Conservation (phyloP, 2,113 vertebrate species). For the Phylloscopus whistleri region DNA sequence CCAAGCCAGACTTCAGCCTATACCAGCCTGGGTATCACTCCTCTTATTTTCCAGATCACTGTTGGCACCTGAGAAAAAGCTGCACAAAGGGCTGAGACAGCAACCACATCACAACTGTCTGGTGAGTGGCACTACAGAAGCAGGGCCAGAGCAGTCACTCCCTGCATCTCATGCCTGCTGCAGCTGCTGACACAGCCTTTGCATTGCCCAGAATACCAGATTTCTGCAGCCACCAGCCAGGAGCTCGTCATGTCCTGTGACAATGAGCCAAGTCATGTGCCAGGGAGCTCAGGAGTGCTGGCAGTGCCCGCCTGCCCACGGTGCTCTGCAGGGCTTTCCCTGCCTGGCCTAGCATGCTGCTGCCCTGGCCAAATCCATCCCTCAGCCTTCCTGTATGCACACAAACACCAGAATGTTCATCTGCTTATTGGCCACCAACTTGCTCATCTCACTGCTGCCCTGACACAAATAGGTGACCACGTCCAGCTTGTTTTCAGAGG, state of each 20-base stretch:
- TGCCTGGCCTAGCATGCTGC: rapidly evolving
- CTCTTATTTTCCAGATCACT: neutral
- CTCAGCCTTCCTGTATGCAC: neutral
- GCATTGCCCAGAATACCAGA: neutral
- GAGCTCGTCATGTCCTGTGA: neutral
- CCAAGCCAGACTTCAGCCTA: neutral
- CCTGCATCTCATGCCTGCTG: rapidly evolving
- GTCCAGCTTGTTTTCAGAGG: neutral
- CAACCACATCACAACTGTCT: neutral
- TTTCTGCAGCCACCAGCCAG: neutral
- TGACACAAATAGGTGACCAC: neutral
- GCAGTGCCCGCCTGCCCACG: rapidly evolving
- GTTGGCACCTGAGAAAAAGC: neutral
- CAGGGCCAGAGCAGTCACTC: neutral
- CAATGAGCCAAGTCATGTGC: neutral
- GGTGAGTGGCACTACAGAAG: rapidly evolving
- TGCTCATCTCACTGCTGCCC: neutral
- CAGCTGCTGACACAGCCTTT: neutral
- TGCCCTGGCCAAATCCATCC: neutral
- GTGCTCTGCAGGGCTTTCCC: neutral
- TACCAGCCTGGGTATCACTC: neutral
- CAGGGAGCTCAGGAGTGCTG: rapidly evolving
- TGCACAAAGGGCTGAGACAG: neutral
- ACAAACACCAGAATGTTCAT: rapidly evolving
- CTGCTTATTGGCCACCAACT: rapidly evolving